Evolutionary conservation across 2,797 vertebrate genomes (phyloP).

Genomic region (Acropternis orthonyx): DNA sequence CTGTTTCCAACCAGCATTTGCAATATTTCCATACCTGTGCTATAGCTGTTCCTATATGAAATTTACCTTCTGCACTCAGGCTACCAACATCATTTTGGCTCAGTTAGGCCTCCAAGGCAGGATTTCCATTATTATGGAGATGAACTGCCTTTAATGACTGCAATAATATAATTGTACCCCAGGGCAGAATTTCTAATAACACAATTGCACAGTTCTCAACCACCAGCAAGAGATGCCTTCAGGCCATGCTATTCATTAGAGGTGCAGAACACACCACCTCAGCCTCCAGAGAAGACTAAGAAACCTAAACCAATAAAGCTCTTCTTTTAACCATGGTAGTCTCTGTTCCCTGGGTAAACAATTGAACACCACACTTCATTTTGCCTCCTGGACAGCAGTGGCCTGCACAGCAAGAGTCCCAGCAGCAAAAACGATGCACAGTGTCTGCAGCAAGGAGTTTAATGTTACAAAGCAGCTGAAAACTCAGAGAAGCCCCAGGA

Average conservation of each 20-base stretch:
- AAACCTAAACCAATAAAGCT: conserved; percentile 39
- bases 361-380: conserved; percentile 1
- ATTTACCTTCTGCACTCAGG: conserved; percentile 54
- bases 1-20: conserved; percentile 1
- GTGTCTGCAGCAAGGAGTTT: background rate
- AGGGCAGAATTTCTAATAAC: conserved; percentile 74
- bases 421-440: background rate
- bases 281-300: conserved; percentile 48
- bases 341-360: conserved; percentile 43
- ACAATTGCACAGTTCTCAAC: conserved; percentile 50
- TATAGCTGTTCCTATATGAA: background rate
- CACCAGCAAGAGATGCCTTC: conserved; percentile 55
- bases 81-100: conserved; percentile 43
- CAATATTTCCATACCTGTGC: conserved; percentile 24
- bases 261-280: conserved; percentile 38
- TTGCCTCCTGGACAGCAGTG: conserved; percentile 4
- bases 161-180: conserved; percentile 76
- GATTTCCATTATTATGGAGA: conserved; percentile 80
- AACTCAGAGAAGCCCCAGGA: background rate
- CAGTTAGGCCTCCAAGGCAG: conserved; percentile 69
- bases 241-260: conserved; percentile 68
- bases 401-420: background rate
- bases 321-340: background rate
- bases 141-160: conserved; percentile 76
- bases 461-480: background rate